Base-by-base conservation (phyloP, 23 tunicate species). In the Trididemnum nubilum region DNA sequence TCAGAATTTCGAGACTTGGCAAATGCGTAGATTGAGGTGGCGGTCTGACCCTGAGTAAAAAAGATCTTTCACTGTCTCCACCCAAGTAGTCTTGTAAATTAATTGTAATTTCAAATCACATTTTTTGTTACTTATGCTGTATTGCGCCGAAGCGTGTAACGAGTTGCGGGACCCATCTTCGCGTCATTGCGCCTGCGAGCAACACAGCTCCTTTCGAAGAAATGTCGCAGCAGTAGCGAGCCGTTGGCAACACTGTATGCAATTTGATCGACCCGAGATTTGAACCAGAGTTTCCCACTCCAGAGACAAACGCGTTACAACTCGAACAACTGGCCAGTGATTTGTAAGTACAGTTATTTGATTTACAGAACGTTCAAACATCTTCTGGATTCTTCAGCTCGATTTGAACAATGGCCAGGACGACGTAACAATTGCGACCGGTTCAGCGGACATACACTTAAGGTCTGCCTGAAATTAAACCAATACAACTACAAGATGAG, bases 341-440 rank as follows among this genome's bases (percentile, higher is more conserved):
- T n/a, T n/a, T n/a, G n/a, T n/a, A n/a, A n/a, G n/a, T n/a, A n/a
- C n/a, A n/a, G n/a, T n/a, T n/a, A n/a, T n/a, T n/a, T n/a, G n/a
- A n/a, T 61, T n/a, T 12, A 61, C 38, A 77, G 81, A 37, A 31
- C 30, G 21, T 77, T 77, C 67, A 77, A 77, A 67, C 81, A 77
- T 77, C 67, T 77, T 52, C 40, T 77, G 22, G 81, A 77, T 36
- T 30, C 81, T 32, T 2, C 4, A 3, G 51, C 81, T 28, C 34
- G 81, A 51, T 9, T 77, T 3, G 81, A 77, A 77, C 39, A 32
- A 29, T 52, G 65, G 81, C 81, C 81, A 3, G 81, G 65, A 3
- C 81, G 67, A n/a, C 35, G 18, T 19, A 57, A 52, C 67, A 54
- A 54, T 22, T 77, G 81, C 67, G 37, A 77, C 2, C n/a, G 67